Evolutionary conservation across 2,113 vertebrate genomes (phyloP).

Genomic region (Blennius ocellaris): DNA sequence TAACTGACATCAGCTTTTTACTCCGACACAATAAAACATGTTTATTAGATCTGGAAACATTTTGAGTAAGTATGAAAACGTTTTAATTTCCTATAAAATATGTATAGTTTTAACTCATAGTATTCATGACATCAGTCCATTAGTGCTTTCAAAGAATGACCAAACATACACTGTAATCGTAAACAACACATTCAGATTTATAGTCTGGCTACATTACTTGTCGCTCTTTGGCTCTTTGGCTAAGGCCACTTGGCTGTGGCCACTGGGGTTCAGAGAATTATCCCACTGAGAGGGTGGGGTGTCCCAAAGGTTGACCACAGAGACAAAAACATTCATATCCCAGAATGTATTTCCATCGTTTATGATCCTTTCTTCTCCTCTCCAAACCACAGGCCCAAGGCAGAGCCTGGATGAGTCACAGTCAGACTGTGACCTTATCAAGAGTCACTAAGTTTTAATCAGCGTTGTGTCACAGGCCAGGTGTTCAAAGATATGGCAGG

Average conservation of each 20-base stretch:
- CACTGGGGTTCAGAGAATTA: constrained; percentile 42
- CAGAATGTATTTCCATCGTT: constrained; percentile 64
- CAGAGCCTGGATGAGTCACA: constrained; percentile 43
- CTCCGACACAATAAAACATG: too few relatives aligned
- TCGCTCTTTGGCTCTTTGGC: neutral
- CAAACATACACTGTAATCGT: constrained; percentile 39
- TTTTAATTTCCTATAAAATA: too few relatives aligned
- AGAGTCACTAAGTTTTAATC: constrained; percentile 52
- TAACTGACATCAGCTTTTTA: too few relatives aligned
- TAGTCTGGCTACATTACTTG: constrained; percentile 28
- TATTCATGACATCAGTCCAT: constrained; percentile 33
- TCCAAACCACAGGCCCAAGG: constrained; percentile 52
- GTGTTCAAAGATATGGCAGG: neutral
- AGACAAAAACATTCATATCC: constrained; percentile 67
- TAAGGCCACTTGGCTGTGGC: constrained; percentile 45
- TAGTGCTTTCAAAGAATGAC: constrained; percentile 48
- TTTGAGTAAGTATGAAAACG: too few relatives aligned
- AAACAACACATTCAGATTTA: constrained; percentile 45
- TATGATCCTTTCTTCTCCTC: constrained; percentile 25
- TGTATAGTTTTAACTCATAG: neutral
- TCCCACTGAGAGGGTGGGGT: constrained; percentile 65
- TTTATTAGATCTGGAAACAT: too few relatives aligned
- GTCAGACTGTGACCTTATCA: constrained; percentile 61
- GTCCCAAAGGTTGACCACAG: constrained; percentile 37
- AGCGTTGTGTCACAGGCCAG: constrained; percentile 15